Conservation (phyloP, 2,113 vertebrate species). For the Passer domesticus region DNA sequence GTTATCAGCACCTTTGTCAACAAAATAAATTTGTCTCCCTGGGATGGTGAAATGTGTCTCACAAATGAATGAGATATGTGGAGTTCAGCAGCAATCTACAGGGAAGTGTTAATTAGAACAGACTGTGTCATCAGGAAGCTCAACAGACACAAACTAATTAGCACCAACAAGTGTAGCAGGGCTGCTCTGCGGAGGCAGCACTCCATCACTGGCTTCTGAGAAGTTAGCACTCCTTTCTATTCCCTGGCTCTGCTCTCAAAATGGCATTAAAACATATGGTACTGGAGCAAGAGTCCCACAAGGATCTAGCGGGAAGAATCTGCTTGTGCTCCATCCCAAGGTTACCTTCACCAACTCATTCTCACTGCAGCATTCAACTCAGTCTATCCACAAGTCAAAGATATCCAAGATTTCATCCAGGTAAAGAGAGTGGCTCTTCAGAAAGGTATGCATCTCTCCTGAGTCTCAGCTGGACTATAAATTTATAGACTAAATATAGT, state of each 20-base stretch:
- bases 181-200: neutral
- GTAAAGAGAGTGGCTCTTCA: neutral
- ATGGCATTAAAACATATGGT: constrained; percentile 8
- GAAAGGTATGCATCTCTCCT: neutral
- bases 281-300: neutral
- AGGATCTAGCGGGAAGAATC: neutral
- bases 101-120: constrained; percentile 59
- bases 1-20: constrained; percentile 29
- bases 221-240: neutral
- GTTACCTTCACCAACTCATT: neutral
- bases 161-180: constrained; percentile 2
- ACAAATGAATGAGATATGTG: constrained; percentile 53
- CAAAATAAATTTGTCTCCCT: constrained; percentile 28
- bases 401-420: neutral
- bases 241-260: constrained; percentile 18
- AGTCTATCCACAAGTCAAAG: neutral
- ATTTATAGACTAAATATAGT: too few species aligned
- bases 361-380: neutral
- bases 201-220: neutral
- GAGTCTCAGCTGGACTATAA: neutral
- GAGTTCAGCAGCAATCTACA: constrained; percentile 40
- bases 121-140: constrained; percentile 30
- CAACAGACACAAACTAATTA: constrained; percentile 49
- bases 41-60: constrained; percentile 26
- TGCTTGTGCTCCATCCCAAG: neutral